Percentiles rank a stretch among this genome's conserved stretches.
phyloP scores from a whole-genome alignment of 2,888 invertebrate species.

The Dicycla oo region DNA sequence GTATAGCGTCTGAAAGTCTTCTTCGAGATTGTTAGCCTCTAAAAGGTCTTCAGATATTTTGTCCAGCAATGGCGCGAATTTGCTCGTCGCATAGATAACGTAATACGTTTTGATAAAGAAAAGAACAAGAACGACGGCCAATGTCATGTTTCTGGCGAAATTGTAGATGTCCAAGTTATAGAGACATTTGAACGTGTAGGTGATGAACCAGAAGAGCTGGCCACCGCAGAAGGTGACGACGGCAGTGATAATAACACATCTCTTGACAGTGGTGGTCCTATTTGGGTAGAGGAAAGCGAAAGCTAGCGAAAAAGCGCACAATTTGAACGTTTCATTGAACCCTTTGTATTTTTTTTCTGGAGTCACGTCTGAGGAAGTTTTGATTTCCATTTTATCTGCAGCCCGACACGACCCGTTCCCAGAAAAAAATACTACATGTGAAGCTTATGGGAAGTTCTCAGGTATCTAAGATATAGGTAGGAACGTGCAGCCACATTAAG shows the following conservation, averaged over 20 bases:
- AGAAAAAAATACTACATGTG: conserved; percentile 30
- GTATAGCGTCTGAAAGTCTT: conserved; percentile 76
- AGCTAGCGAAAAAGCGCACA: conserved; percentile 78
- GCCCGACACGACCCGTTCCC: background rate
- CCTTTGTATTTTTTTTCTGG: conserved; percentile 71
- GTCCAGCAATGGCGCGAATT: conserved; percentile 72
- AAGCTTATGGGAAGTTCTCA: conserved; percentile 34
- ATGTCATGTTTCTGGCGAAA: conserved; percentile 76
- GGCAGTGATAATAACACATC: conserved; percentile 62
- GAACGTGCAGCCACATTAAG: conserved; percentile 42
- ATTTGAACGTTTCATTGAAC: conserved; percentile 77
- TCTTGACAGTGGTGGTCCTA: conserved; percentile 65
- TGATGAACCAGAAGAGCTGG: conserved; percentile 76
- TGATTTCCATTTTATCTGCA: conserved; percentile 55
- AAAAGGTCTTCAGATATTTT: conserved; percentile 77
- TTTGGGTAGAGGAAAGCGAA: conserved; percentile 80
- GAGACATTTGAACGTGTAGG: conserved; percentile 75
- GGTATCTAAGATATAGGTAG: conserved; percentile 27
- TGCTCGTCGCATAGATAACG: conserved; percentile 70
- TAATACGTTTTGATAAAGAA: conserved; percentile 81
- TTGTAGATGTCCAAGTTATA: conserved; percentile 75
- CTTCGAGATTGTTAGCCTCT: conserved; percentile 73
- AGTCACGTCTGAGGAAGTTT: conserved; percentile 31
- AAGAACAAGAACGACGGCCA: conserved; percentile 73
- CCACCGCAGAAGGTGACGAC: conserved; percentile 68